These are phyloP conservation scores for Orius insidiosus DNA, from an alignment of 1,140 invertebrate genomes.

Conservation along the genomic window DNA sequence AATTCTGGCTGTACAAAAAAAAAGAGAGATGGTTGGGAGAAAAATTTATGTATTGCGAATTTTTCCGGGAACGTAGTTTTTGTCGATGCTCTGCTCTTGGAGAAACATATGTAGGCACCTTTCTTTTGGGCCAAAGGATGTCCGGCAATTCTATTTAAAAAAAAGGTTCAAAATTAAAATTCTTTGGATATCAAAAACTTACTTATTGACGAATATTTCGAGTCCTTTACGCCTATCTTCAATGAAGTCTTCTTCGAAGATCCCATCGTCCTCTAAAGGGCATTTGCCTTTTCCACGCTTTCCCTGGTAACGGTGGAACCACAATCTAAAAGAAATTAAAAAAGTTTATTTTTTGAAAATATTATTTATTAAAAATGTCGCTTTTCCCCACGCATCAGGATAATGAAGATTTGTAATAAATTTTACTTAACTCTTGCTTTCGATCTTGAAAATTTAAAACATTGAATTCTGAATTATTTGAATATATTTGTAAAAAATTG, in stretches of 20 bases:
- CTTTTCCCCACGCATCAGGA: too few relatives aligned
- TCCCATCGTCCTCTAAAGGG: conserved; percentile 98
- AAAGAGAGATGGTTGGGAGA: too few relatives aligned
- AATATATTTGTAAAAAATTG: too few relatives aligned
- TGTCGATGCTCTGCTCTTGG: conserved; percentile 91
- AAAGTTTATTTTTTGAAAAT: conserved; percentile 1
- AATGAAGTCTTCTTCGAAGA: conserved; percentile 99
- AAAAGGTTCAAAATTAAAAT: conserved; percentile 17
- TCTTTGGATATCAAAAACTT: conserved; percentile 22
- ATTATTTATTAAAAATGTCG: conserved; percentile 8
- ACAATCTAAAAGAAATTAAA: conserved; percentile 62
- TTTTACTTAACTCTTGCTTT: too few relatives aligned
- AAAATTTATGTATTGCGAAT: conserved; percentile 79
- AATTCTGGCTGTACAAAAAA: too few relatives aligned
- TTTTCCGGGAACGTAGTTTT: conserved; percentile 98
- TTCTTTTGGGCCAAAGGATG: conserved; percentile 99
- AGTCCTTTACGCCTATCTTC: conserved; percentile 95
- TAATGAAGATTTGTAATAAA: too few relatives aligned
- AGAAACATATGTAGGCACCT: conserved; percentile 99
- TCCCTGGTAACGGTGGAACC: conserved; percentile 90
- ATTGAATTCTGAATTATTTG: too few relatives aligned
- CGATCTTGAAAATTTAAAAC: too few relatives aligned
- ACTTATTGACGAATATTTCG: conserved; percentile 98
- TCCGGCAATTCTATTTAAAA: conserved; percentile 83
- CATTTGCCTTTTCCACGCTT: conserved; percentile 95